These are phyloP conservation scores for Brachionus paranguensis DNA, from an alignment of 1,140 invertebrate species.

Conservation along the genomic window DNA sequence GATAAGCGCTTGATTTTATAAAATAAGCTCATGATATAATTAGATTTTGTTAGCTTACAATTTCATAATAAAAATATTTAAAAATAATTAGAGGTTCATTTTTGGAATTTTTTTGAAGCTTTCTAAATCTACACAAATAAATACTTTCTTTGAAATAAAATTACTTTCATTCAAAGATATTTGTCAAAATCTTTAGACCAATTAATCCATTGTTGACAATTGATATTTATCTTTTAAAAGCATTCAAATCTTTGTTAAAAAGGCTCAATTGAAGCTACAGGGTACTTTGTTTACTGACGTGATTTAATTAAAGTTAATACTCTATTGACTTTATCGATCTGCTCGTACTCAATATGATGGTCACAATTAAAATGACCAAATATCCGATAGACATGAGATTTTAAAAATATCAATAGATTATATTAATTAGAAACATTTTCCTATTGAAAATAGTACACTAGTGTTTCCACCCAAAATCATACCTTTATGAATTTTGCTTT, in stretches of 20 bases:
- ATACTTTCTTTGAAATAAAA: background rate
- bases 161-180: background rate
- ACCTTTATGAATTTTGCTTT: background rate
- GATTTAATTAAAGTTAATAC: background rate
- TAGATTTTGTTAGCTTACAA: background rate
- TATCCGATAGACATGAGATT: constrained; percentile 29
- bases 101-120: background rate
- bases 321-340: constrained; percentile 13
- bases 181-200: background rate
- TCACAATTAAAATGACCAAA: background rate
- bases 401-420: background rate
- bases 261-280: background rate
- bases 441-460: background rate
- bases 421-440: background rate
- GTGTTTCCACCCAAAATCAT: background rate
- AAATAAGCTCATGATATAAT: background rate
- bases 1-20: background rate
- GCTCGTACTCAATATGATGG: background rate
- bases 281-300: background rate
- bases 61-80: background rate
- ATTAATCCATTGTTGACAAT: constrained; percentile 4
- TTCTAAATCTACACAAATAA: background rate
- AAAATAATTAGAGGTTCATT: background rate
- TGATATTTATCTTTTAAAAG: constrained; percentile 16
- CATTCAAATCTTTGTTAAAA: background rate